Percentiles rank a stretch among this genome's conserved stretches.
These are phyloP conservation scores for Drosophila formosana DNA, from an alignment of 2,888 invertebrate genomes.

Conservation along the genomic window DNA sequence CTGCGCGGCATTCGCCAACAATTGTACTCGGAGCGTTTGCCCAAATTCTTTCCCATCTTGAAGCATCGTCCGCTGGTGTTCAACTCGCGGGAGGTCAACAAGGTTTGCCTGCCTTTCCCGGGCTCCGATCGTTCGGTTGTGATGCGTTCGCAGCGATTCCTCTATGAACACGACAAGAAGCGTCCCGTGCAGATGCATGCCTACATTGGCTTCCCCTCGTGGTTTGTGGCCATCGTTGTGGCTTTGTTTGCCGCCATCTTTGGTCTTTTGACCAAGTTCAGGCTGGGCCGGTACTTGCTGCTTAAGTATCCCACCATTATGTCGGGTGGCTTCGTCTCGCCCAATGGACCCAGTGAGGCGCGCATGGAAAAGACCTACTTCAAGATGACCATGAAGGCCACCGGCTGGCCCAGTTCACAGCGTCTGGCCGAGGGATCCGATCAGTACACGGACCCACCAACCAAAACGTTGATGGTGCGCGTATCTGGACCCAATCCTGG, in stretches of 20 bases:
- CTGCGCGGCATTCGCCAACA: constrained; percentile 88
- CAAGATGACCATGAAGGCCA: constrained; percentile 89
- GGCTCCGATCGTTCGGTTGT: constrained; percentile 94
- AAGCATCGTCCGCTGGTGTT: constrained; percentile 87
- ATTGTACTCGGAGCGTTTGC: constrained; percentile 89
- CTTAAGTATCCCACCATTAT: constrained; percentile 90
- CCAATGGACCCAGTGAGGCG: constrained; percentile 88
- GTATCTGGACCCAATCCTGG: constrained; percentile 87
- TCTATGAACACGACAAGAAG: constrained; percentile 88
- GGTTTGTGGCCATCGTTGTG: constrained; percentile 86
- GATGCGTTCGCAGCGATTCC: constrained; percentile 91
- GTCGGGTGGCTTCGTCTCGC: constrained; percentile 89
- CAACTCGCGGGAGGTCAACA: constrained; percentile 83
- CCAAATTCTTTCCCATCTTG: constrained; percentile 88
- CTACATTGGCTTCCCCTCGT: constrained; percentile 88
- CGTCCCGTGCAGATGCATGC: constrained; percentile 92
- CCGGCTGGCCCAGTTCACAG: constrained; percentile 90
- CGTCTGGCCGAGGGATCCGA: constrained; percentile 87
- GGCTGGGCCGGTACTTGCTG: constrained; percentile 88
- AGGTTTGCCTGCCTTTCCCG: constrained; percentile 92
- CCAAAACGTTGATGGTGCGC: constrained; percentile 88
- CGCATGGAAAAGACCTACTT: constrained; percentile 88
- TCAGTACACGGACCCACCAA: constrained; percentile 86
- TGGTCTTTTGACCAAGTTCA: constrained; percentile 87
- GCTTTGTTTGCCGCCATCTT: constrained; percentile 88